These are phyloP conservation scores for Prionailurus bengalensis DNA, from an alignment of 2,113 vertebrate genomes.

Conservation along the genomic window DNA sequence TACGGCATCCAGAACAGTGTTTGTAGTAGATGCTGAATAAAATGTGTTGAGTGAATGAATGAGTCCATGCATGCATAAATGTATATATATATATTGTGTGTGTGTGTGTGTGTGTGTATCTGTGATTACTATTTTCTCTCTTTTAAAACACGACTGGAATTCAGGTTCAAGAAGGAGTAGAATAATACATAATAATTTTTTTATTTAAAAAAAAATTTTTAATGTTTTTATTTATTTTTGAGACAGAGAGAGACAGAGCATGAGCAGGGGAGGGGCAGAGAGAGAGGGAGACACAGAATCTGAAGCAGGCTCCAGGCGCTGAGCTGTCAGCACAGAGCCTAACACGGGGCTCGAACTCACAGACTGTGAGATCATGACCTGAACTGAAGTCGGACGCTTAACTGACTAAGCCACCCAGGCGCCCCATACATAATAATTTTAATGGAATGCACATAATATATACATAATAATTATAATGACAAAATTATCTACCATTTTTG, in stretches of 20 bases:
- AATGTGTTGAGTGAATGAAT: neutral
- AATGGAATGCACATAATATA: neutral
- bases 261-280: no score
- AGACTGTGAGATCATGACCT: no score
- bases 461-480: neutral
- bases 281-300: no score
- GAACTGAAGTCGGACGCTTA: no score
- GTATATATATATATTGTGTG: neutral
- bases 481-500: neutral
- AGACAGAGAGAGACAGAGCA: no score
- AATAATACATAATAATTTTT: neutral
- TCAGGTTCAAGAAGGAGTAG: neutral
- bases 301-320: no score
- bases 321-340: no score
- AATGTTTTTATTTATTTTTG: no score
- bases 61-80: no score
- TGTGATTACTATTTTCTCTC: neutral
- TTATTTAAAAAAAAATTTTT: no score
- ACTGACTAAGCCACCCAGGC: no score
- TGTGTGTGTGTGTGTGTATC: neutral
- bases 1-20: neutral
- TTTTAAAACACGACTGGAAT: conserved; percentile 35
- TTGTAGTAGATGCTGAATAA: neutral
- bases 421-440: neutral
- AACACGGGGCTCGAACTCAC: no score